Percentiles rank a stretch among this genome's conserved stretches.
Conservation (phyloP, 2,113 vertebrate genomes). For the human (Homo sapiens) region DNA sequence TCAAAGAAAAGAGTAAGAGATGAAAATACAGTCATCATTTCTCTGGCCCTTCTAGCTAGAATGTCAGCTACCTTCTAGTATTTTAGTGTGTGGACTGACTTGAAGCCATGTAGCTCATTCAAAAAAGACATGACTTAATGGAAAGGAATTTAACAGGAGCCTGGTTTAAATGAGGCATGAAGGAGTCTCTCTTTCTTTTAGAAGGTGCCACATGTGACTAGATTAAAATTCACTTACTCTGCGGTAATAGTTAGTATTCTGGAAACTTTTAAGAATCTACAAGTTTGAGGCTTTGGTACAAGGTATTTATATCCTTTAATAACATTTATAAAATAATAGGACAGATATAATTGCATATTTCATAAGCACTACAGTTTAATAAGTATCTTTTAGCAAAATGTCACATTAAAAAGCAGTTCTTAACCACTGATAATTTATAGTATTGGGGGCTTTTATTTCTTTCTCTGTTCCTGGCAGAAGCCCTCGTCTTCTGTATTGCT, state of each 20-base stretch:
- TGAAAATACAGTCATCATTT: conserved; percentile 54
- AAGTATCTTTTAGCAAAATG: conserved; percentile 43
- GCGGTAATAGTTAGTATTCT: conserved; percentile 26
- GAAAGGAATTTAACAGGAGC: conserved; percentile 74
- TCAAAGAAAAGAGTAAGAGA: background rate
- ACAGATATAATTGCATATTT: background rate
- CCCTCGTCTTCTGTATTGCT: background rate
- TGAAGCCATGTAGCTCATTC: conserved; percentile 28
- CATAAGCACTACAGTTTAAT: background rate
- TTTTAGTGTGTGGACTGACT: conserved; percentile 49
- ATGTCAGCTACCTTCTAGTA: conserved; percentile 55
- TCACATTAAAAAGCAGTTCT: conserved; percentile 12
- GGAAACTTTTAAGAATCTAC: conserved; percentile 63
- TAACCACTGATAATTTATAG: background rate
- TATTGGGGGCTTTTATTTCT: conserved; percentile 5
- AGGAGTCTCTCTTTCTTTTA: conserved; percentile 54
- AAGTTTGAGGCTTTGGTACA: conserved; percentile 43
- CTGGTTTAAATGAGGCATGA: conserved; percentile 65
- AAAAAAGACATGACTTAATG: conserved; percentile 72
- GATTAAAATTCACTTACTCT: conserved; percentile 69
- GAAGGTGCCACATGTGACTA: conserved; percentile 71
- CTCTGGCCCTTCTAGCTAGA: conserved; percentile 46
- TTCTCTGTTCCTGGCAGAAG: background rate
- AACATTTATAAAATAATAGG: background rate
- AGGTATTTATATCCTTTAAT: conserved; percentile 35